Evolutionary conservation across 2,113 vertebrate genomes (phyloP).

Genomic region (Aphelocoma coerulescens): DNA sequence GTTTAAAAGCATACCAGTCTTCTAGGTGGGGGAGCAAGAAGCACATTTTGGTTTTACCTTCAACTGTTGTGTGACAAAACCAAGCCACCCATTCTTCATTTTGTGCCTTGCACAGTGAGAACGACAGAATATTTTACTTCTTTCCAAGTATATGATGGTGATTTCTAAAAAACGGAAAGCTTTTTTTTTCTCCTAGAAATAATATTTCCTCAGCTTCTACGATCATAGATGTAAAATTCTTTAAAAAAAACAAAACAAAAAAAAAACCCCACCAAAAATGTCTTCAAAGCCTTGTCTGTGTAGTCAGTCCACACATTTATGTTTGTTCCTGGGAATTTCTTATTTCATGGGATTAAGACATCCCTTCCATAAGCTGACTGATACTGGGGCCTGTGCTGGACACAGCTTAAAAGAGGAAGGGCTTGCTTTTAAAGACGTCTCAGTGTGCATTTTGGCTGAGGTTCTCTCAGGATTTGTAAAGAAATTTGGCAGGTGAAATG

Average conservation of each 20-base stretch:
- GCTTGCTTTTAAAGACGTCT: not conserved
- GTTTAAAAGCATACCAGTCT: not conserved
- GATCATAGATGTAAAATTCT: not conserved
- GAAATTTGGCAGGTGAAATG: not conserved
- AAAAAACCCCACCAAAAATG: not conserved
- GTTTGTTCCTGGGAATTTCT: not conserved
- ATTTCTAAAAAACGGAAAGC: not conserved
- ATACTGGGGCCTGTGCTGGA: not conserved
- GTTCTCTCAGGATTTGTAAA: not conserved
- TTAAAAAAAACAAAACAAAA: not conserved
- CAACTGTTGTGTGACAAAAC: not conserved
- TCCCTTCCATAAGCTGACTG: not conserved
- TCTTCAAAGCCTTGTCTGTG: not conserved
- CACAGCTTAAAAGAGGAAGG: not conserved
- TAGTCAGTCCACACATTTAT: not conserved
- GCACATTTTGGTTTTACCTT: not conserved
- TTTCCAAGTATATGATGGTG: not conserved
- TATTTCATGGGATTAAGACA: not conserved
- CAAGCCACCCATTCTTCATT: not conserved
- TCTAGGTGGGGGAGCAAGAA: not conserved
- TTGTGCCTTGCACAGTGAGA: not conserved
- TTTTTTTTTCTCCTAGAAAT: not conserved
- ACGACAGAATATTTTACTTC: not conserved
- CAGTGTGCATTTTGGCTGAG: not conserved
- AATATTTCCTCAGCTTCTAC: not conserved